These are phyloP conservation scores for Dendrolimus kikuchii DNA, from an alignment of 1,140 invertebrate genomes.

Conservation along the genomic window DNA sequence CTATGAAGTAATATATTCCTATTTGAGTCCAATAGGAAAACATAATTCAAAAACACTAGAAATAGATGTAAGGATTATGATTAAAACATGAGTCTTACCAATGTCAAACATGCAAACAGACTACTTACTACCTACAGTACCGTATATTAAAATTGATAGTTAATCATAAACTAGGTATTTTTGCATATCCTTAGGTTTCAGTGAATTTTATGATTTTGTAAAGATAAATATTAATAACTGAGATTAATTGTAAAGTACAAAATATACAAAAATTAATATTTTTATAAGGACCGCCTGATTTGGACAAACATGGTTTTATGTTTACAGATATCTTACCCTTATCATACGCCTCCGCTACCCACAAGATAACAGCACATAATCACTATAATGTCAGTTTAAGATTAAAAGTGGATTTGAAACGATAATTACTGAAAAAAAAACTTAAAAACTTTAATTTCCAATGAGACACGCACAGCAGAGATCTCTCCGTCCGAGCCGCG, in stretches of 20 bases:
- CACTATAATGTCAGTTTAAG: slow-evolving; percentile 45
- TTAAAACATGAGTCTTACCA: too few species aligned
- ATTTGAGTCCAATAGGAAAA: too few species aligned
- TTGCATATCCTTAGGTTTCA: too few species aligned
- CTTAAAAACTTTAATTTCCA: slow-evolving; percentile 55
- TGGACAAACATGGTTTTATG: slow-evolving; percentile 23
- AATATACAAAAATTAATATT: slow-evolving; percentile 19
- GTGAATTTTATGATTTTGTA: neutral
- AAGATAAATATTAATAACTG: neutral
- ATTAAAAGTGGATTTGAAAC: slow-evolving; percentile 33
- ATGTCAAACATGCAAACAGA: too few species aligned
- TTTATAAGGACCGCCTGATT: slow-evolving; percentile 33
- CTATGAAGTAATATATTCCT: too few species aligned
- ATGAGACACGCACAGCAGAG: slow-evolving; percentile 37
- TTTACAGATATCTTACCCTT: slow-evolving; percentile 55
- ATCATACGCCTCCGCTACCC: slow-evolving; percentile 48
- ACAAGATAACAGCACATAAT: slow-evolving; percentile 62
- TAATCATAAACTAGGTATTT: too few species aligned
- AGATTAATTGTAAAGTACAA: slow-evolving; percentile 15
- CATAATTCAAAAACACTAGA: too few species aligned
- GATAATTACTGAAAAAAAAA: slow-evolving; percentile 44
- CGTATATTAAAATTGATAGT: too few species aligned
- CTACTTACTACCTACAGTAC: too few species aligned
- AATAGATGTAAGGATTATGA: too few species aligned
- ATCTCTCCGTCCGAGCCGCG: slow-evolving; percentile 45